Percentiles rank a stretch among this genome's conserved stretches.
Evolutionary conservation across 2,113 vertebrate species (phyloP).

Genomic region (Cynoglossus semilaevis): DNA sequence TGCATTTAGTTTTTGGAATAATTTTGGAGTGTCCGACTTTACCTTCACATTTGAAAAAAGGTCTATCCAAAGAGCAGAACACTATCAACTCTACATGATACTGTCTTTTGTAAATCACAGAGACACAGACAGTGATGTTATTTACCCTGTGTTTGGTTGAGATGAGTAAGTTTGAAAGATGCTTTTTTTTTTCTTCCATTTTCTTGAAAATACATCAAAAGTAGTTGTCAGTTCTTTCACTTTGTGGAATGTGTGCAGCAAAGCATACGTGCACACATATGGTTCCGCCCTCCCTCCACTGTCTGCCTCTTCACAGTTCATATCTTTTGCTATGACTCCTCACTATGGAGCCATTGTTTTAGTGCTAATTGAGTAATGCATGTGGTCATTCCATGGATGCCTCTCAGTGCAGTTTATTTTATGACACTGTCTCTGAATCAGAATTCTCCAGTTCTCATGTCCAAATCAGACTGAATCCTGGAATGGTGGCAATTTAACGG

Average conservation of each 20-base stretch:
- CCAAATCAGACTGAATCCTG: conserved; percentile 55
- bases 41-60: background rate
- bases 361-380: conserved; percentile 61
- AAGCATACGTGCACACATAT: conserved; percentile 1
- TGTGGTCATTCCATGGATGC: conserved; percentile 62
- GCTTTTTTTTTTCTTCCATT: background rate
- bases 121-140: background rate
- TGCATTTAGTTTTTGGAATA: conserved; percentile 26
- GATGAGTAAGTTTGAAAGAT: conserved; percentile 11
- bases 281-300: background rate
- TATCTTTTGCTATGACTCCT: conserved; percentile 31
- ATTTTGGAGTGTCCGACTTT: conserved; percentile 17
- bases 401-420: conserved; percentile 32
- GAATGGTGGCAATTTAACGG: conserved; percentile 32
- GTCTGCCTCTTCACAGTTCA: conserved; percentile 28
- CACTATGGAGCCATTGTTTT: conserved; percentile 67
- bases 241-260: conserved; percentile 8
- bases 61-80: no score
- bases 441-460: conserved; percentile 34
- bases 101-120: no score
- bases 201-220: conserved; percentile 20
- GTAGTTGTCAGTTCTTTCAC: conserved; percentile 1
- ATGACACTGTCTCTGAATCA: conserved; percentile 50
- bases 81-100: no score
- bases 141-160: background rate